A percentile compares a stretch with the other conserved stretches of the same genome.
Conservation (phyloP, 2,888 invertebrate species). For the Melanchra persicariae region DNA sequence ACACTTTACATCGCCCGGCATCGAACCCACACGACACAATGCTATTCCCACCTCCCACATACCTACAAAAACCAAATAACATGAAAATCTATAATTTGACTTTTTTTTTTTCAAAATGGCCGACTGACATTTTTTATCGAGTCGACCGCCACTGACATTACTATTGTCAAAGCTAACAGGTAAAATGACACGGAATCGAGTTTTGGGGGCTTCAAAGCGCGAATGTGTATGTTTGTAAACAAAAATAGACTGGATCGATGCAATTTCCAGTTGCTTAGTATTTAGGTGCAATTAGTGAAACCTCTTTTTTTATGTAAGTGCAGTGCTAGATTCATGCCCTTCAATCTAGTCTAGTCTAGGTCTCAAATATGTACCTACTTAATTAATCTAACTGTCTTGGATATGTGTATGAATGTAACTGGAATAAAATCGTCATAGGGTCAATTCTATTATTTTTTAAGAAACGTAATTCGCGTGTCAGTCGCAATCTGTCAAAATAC, state of each 20-base stretch:
- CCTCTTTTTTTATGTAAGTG: too few relatives aligned
- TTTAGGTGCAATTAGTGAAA: too few relatives aligned
- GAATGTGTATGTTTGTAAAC: conserved; percentile 35
- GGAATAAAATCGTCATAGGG: too few relatives aligned
- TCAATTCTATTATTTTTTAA: too few relatives aligned
- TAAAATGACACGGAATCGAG: neutral
- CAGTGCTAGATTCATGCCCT: too few relatives aligned
- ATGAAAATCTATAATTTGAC: conserved; percentile 17
- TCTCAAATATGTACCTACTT: too few relatives aligned
- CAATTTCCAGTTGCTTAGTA: too few relatives aligned
- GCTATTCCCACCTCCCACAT: conserved; percentile 32
- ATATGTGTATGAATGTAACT: too few relatives aligned
- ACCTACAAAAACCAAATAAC: conserved; percentile 21
- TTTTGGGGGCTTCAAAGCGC: conserved; percentile 4
- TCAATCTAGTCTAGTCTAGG: too few relatives aligned
- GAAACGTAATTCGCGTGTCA: too few relatives aligned
- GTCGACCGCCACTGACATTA: neutral
- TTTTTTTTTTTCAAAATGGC: conserved; percentile 31
- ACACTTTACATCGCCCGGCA: conserved; percentile 24
- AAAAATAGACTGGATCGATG: neutral
- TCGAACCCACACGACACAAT: conserved; percentile 46
- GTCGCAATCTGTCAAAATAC: too few relatives aligned
- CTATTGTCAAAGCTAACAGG: conserved; percentile 40
- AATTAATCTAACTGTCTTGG: too few relatives aligned
- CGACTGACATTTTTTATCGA: neutral